Base-by-base conservation (phyloP, 1,140 invertebrate species). In the Diorhabda sublineata region DNA sequence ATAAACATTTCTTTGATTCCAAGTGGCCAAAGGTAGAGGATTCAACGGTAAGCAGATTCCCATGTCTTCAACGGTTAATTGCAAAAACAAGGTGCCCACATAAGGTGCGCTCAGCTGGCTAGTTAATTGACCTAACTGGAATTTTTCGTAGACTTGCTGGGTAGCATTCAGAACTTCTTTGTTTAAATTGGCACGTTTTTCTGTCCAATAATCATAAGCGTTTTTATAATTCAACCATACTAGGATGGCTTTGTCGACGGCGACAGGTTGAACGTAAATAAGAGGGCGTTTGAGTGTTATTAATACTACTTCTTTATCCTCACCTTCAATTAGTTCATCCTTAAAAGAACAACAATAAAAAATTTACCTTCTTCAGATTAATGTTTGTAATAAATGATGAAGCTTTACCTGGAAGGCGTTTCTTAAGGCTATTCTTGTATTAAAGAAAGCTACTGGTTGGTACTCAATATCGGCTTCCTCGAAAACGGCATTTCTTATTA, bases 221-320 rank as follows among this genome's bases (percentile, higher is more conserved):
- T 98, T 98, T 82, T 98, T 98, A 79, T 98, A 99, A 83, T 98
- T 98, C 58, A 98, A 83, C 96, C 96, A 98, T 5, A 98, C 96
- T 2, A 98, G 85, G 69, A 99, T 97, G 43, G 96, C 96, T 81
- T 94, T 94, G 81, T 99, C 97, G 56, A 99, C 92, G 3, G 97
- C 96, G 74, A 96, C 88, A 0, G 97, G 97, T 82, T 98, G 96
- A 52, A 98, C 91, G 80, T 97, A 98, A 66, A 99, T 91, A 61
- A 98, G 84, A 0, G 97, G 97, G 63, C 96, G 83, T 75, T 92
- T 94, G 1, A 98, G 82, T 0, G 92, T 95, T 59, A 98, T 95
- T 8, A 98, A 83, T 6, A 98, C 91, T 4, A 98, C 92, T 83
- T 98, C 96, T 77, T 97, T 96, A 74, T 97, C 95, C 72, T 95